Conservation (phyloP, 2,113 vertebrate species). For the Tupaia tana region DNA sequence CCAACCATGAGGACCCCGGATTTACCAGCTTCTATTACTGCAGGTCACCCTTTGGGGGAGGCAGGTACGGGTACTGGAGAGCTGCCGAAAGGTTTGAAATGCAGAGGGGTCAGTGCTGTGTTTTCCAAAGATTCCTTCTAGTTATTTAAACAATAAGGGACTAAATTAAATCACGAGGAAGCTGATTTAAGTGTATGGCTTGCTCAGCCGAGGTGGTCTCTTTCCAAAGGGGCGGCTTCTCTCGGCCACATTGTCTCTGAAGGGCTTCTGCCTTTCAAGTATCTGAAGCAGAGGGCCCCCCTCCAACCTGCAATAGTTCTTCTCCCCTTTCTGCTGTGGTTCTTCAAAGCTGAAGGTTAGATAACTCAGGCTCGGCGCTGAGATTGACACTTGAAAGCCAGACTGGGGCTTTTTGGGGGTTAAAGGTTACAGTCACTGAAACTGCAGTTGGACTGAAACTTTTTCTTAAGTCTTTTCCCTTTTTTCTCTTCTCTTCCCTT, state of each 20-base stretch:
- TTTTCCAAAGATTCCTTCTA: constrained; percentile 29
- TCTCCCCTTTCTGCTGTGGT: constrained; percentile 54
- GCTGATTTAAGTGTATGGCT: not conserved
- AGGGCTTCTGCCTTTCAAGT: constrained; percentile 49
- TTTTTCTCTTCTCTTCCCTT: not conserved
- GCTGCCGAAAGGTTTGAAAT: not conserved
- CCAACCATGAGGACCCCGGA: not conserved
- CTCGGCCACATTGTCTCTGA: not conserved
- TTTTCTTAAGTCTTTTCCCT: constrained; percentile 49
- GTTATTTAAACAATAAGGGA: constrained; percentile 35
- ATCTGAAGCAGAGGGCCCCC: not conserved
- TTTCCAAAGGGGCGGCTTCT: not conserved
- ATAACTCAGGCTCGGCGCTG: constrained; percentile 41
- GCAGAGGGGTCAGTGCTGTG: not conserved
- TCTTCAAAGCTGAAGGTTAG: constrained; percentile 73
- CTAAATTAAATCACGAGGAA: not conserved
- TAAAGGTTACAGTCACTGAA: constrained; percentile 56
- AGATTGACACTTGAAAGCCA: constrained; percentile 72
- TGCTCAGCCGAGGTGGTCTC: not conserved
- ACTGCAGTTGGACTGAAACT: constrained; percentile 40
- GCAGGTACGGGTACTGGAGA: not conserved
- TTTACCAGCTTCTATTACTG: not conserved
- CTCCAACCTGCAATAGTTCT: not conserved
- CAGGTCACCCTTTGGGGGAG: not conserved
- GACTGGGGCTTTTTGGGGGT: constrained; percentile 32